Evolutionary conservation across 2,888 invertebrate species (phyloP), one percentile per base, ranked within the genome.

Genomic region (Cactoblastis cactorum): DNA sequence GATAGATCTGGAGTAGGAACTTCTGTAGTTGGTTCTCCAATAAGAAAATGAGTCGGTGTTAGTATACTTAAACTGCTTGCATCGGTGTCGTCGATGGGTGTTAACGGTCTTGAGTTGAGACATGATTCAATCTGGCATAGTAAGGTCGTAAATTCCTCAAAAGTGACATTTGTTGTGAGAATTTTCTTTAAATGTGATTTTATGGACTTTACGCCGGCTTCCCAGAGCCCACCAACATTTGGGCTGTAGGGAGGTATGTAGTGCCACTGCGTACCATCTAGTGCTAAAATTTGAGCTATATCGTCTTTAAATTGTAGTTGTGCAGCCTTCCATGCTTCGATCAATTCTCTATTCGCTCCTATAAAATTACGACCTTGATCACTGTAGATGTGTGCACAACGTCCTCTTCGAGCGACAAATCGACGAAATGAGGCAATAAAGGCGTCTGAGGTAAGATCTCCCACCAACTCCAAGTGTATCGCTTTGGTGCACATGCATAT

Each of bases 331-430:
- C 46, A 46, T 1, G 14, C 32, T 0, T 9, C 32, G 5, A 4
- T 3, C 17, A 45, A 17, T 11, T 32, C 32, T 1, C 19, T 51
- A 11, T 34, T 54, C 46, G 55, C 55, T 5, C 56, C 53, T 1
- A 46, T 43, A 19, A 58, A 58, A 24, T 57, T 62, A 1, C 52
- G 24, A 1, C 59, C 59, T 43, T 54, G 53, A 46, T 60, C 59
- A 50, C 57, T 57, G 52, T 53, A 59, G n/a, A 5, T 56, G 18
- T 33, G 53, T 43, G 57, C 43, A 3, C 57, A 37, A 1, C 46
- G 48, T 5, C 22, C 22, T 22, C 22, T 22, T 22, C 22, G 3
- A 3, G 22, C 22, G 3, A 22, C 22, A 51, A 59, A 57, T 34
- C 59, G 41, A 41, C 46, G 32, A 12, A 59, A 59, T 0, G 57